A percentile compares a stretch with the other conserved stretches of the same genome.
These are phyloP conservation scores for Ectropis crepuscularia DNA, from an alignment of 2,888 invertebrate genomes.

Conservation along the genomic window DNA sequence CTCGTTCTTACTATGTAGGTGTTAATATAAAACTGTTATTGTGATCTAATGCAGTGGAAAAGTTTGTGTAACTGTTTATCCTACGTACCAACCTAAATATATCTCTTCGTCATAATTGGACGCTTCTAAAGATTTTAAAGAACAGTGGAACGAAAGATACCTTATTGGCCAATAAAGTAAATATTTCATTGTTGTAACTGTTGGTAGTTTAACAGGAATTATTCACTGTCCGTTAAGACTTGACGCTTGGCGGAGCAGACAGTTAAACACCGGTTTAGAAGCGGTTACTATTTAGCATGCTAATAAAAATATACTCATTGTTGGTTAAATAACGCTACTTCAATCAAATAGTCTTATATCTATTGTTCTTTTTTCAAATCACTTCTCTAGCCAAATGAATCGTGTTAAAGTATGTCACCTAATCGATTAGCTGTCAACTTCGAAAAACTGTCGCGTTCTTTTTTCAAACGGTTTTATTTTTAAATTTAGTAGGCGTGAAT, in stretches of 20 bases:
- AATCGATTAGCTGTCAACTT: conserved; percentile 12
- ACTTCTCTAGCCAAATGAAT: background rate
- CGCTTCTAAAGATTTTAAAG: too few relatives aligned
- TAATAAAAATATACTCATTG: conserved; percentile 48
- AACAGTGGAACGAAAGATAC: too few relatives aligned
- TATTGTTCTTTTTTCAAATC: conserved; percentile 4
- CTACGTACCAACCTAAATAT: conserved; percentile 5
- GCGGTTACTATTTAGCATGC: conserved; percentile 54
- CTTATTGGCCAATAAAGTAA: conserved; percentile 17
- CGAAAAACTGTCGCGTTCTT: conserved; percentile 11
- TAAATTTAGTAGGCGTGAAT: conserved; percentile 20
- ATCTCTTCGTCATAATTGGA: background rate
- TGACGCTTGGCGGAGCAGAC: conserved; percentile 66
- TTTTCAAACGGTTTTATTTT: conserved; percentile 25
- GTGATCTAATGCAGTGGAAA: conserved; percentile 34
- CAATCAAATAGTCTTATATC: conserved; percentile 1
- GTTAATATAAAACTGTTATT: conserved; percentile 54
- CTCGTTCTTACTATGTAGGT: conserved; percentile 48
- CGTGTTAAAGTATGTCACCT: conserved; percentile 3
- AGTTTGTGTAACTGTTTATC: conserved; percentile 42
- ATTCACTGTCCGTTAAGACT: conserved; percentile 58
- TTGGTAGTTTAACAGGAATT: conserved; percentile 53
- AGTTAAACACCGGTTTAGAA: conserved; percentile 68
- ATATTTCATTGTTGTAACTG: conserved; percentile 32
- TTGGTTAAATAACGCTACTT: conserved; percentile 43